Percentiles rank a stretch among this genome's conserved stretches.
These are phyloP conservation scores for Stictonetta naevosa DNA, from an alignment of 2,113 vertebrate species.

Conservation along the genomic window DNA sequence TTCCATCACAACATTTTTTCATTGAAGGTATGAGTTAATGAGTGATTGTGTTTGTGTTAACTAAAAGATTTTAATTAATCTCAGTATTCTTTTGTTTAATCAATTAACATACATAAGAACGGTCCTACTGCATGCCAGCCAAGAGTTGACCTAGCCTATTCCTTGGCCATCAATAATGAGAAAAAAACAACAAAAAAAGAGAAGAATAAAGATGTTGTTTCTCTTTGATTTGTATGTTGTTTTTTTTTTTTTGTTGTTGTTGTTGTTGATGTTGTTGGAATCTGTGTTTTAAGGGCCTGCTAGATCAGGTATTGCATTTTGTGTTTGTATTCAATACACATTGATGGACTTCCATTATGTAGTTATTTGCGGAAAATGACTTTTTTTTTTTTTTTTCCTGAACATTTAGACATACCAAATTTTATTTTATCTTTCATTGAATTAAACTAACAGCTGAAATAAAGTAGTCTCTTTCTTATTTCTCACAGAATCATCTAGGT, in stretches of 20 bases:
- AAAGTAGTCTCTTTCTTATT: background rate
- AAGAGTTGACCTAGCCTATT: background rate
- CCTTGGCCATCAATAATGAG: background rate
- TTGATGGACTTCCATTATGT: background rate
- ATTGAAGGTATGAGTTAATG: background rate
- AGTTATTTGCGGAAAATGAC: background rate
- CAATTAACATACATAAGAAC: background rate
- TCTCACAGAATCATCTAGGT: background rate
- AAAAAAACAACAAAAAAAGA: background rate
- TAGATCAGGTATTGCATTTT: background rate
- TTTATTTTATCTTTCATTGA: slow-evolving; percentile 29
- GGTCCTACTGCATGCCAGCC: background rate
- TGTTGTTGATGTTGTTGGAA: background rate
- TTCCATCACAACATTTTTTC: background rate
- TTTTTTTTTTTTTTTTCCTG: background rate
- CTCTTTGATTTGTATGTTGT: background rate
- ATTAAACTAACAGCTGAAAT: slow-evolving; percentile 11
- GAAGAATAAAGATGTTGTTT: background rate
- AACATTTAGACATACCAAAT: background rate
- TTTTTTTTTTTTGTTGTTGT: background rate
- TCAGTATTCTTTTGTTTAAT: background rate
- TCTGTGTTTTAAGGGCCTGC: background rate
- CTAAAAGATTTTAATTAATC: background rate
- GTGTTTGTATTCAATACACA: background rate
- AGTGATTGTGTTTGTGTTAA: background rate